Percentiles rank a stretch among this genome's conserved stretches.
Conservation (phyloP, 1,140 invertebrate genomes). For the Hypothenemus hampei region DNA sequence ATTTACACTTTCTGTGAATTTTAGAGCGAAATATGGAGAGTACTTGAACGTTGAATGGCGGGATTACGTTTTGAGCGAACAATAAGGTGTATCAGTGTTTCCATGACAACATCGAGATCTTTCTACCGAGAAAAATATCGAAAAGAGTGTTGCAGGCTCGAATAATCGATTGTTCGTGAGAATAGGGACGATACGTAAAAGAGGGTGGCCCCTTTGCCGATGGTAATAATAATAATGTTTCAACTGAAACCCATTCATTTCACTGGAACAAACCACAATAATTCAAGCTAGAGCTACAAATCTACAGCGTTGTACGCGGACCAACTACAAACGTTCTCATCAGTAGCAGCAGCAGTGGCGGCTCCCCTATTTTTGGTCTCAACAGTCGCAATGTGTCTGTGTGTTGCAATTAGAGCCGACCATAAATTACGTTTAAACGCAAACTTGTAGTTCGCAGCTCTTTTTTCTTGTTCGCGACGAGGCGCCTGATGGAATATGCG, state of each 20-base stretch:
- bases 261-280: conserved; percentile 7
- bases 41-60: conserved; percentile 10
- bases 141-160: background rate
- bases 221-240: background rate
- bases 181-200: too few species aligned
- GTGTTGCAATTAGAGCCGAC: conserved; percentile 26
- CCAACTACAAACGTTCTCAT: conserved; percentile 14
- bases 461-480: conserved; percentile 21
- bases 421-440: conserved; percentile 34
- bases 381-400: conserved; percentile 26
- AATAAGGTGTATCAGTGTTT: conserved; percentile 5
- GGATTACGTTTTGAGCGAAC: conserved; percentile 17
- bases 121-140: background rate
- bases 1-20: too few species aligned
- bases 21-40: too few species aligned
- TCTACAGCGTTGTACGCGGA: conserved; percentile 19
- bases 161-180: background rate
- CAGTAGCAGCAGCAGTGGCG: conserved; percentile 11
- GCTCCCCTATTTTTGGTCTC: conserved; percentile 17
- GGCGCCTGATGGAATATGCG: conserved; percentile 31
- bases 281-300: conserved; percentile 15
- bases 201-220: background rate
- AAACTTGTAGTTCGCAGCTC: conserved; percentile 30
- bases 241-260: background rate
- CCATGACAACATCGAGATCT: conserved; percentile 1